These are phyloP conservation scores for Coregonus ussuriensis DNA, from an alignment of 2,797 vertebrate species.

Conservation along the genomic window DNA sequence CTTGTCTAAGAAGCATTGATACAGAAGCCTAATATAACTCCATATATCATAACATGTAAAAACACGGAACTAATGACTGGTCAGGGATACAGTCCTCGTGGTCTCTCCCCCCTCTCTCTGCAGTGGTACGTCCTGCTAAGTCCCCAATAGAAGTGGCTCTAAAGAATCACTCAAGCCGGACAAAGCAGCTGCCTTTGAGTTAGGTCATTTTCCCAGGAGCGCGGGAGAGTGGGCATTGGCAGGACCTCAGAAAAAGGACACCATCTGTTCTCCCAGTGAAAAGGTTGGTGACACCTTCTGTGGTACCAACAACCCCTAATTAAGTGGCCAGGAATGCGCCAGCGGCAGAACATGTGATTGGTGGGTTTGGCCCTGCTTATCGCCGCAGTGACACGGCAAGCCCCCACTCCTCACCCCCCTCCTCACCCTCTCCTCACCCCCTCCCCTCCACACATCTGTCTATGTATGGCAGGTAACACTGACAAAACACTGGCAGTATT, in stretches of 20 bases:
- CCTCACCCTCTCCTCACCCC: constrained; percentile 36
- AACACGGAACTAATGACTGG: neutral
- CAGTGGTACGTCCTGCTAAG: constrained; percentile 88
- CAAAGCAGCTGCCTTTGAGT: constrained; percentile 98
- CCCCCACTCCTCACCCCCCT: constrained; percentile 48
- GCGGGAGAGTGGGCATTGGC: constrained; percentile 97
- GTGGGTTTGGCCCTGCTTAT: constrained; percentile 77
- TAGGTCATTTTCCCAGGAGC: constrained; percentile 99
- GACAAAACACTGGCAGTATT: neutral
- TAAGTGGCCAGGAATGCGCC: constrained; percentile 95
- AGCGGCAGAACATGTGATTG: constrained; percentile 84
- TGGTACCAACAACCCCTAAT: constrained; percentile 98
- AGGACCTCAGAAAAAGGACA: constrained; percentile 93
- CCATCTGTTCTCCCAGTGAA: constrained; percentile 96
- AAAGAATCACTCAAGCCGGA: constrained; percentile 99
- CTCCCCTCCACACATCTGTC: constrained; percentile 61
- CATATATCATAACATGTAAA: neutral
- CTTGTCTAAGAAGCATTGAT: neutral
- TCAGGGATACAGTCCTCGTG: neutral
- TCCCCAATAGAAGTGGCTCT: constrained; percentile 92
- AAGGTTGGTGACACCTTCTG: constrained; percentile 99
- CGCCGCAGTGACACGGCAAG: constrained; percentile 79
- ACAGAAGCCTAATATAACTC: neutral
- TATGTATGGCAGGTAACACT: constrained; percentile 6
- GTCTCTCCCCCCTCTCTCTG: constrained; percentile 55